Evolutionary conservation across 2,797 vertebrate species (phyloP).

Genomic region (Hypotaenidia philippensis): DNA sequence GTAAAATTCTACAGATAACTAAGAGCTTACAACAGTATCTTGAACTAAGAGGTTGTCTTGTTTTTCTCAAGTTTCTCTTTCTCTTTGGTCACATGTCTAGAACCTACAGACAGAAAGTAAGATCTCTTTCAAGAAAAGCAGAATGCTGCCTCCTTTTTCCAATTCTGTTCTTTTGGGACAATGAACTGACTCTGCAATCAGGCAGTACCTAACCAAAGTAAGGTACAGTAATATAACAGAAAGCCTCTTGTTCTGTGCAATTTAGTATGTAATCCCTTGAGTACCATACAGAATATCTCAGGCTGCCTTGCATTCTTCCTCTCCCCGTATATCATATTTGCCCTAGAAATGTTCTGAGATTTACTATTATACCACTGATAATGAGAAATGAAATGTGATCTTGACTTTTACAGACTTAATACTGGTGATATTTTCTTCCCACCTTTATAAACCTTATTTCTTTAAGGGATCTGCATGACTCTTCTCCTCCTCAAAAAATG

Average conservation of each 20-base stretch:
- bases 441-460: neutral
- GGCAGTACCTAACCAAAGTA: neutral
- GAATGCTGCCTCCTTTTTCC: neutral
- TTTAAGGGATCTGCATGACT: neutral
- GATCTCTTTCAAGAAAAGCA: neutral
- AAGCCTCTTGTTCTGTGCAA: neutral
- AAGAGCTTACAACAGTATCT: neutral
- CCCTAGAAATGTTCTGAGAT: neutral
- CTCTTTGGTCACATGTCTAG: neutral
- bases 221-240: neutral
- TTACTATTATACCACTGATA: neutral
- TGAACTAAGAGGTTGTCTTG: neutral
- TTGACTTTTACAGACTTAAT: neutral
- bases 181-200: neutral
- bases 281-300: neutral
- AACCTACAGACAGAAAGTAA: neutral
- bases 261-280: neutral
- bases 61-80: neutral
- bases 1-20: neutral
- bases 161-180: neutral
- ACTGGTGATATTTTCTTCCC: neutral
- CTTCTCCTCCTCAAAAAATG: neutral
- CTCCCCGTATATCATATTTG: neutral
- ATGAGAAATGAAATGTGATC: neutral
- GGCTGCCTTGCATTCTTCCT: neutral